A percentile compares a stretch with the other conserved stretches of the same genome.
These are phyloP conservation scores for Polylopha cassiicola DNA, from an alignment of 2,888 invertebrate genomes.

Conservation along the genomic window DNA sequence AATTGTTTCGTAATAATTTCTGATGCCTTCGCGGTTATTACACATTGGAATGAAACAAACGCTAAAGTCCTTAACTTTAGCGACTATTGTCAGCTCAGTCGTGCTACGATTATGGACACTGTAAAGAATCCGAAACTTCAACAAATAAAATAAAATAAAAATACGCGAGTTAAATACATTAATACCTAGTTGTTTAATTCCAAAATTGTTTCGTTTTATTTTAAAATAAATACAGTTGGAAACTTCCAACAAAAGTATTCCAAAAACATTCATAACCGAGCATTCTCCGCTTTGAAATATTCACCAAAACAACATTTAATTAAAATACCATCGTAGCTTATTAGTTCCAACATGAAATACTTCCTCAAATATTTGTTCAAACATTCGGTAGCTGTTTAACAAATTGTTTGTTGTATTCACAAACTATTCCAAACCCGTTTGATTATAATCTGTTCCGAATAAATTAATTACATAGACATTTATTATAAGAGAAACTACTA, in stretches of 20 bases:
- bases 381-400: constrained; percentile 42
- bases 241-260: constrained; percentile 29
- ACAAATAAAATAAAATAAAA: too few relatives aligned
- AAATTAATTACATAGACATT: constrained; percentile 61
- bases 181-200: too few relatives aligned
- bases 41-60: too few relatives aligned
- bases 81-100: too few relatives aligned
- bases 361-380: constrained; percentile 39
- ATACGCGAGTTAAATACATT: too few relatives aligned
- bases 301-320: constrained; percentile 39
- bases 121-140: too few relatives aligned
- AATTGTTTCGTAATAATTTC: too few relatives aligned
- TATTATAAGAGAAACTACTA: constrained; percentile 50
- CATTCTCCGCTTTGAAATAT: constrained; percentile 26
- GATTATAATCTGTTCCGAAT: constrained; percentile 54
- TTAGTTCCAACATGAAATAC: constrained; percentile 41
- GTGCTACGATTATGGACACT: too few relatives aligned
- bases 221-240: too few relatives aligned
- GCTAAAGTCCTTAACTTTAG: too few relatives aligned
- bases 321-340: constrained; percentile 48
- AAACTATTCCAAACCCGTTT: constrained; percentile 48
- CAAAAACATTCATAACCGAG: constrained; percentile 31
- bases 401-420: constrained; percentile 54
- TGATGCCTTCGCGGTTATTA: too few relatives aligned
- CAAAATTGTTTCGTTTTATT: too few relatives aligned